phyloP scores from a whole-genome alignment of 2,113 vertebrate genomes.

The Mugil cephalus region DNA sequence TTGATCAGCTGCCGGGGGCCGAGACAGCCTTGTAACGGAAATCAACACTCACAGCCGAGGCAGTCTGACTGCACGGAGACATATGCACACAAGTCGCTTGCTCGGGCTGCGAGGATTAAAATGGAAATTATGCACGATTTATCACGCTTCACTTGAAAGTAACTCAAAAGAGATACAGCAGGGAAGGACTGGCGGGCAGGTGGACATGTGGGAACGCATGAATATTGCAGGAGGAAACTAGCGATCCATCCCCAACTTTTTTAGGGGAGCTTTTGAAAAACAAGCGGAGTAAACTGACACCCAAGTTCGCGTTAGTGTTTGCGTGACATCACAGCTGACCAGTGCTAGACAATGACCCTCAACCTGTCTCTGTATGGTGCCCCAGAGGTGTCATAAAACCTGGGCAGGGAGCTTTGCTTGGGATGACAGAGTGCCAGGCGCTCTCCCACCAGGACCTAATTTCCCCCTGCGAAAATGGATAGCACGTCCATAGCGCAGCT shows the following conservation, averaged over 20 bases:
- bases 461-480: conserved; percentile 86
- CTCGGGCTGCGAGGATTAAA: conserved; percentile 69
- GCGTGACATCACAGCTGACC: conserved; percentile 81
- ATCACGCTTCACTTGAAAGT: conserved; percentile 68
- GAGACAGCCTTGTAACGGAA: conserved; percentile 81
- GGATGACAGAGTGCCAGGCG: conserved; percentile 83
- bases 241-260: conserved; percentile 65
- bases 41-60: conserved; percentile 79
- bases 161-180: conserved; percentile 56
- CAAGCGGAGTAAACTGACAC: conserved; percentile 72
- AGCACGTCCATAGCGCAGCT: conserved; percentile 84
- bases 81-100: conserved; percentile 59
- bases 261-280: conserved; percentile 60
- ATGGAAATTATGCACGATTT: conserved; percentile 78
- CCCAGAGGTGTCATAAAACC: conserved; percentile 81
- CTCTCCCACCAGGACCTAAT: conserved; percentile 85
- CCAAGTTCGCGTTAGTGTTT: conserved; percentile 73
- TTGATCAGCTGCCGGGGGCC: conserved; percentile 81
- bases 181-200: conserved; percentile 53
- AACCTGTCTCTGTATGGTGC: conserved; percentile 82
- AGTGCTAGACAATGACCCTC: conserved; percentile 81
- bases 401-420: conserved; percentile 75
- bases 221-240: conserved; percentile 69
- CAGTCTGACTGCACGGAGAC: conserved; percentile 61
- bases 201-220: conserved; percentile 52